phyloP scores from a whole-genome alignment of 92 coral and sea anemone genomes.

The Metridium senile region DNA sequence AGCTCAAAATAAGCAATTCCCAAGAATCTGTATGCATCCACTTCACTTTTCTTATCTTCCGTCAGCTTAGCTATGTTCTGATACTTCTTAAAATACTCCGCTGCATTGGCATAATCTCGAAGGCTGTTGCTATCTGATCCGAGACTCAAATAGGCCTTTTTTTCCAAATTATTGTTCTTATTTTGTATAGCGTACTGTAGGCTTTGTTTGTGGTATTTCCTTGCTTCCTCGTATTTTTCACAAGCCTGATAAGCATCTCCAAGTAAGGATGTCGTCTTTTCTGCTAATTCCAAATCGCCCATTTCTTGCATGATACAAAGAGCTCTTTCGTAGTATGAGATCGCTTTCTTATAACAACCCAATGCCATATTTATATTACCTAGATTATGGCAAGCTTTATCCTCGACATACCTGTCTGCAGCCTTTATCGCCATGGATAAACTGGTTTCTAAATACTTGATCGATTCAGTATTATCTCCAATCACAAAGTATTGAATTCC shows the following conservation, averaged over 20 bases:
- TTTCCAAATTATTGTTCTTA: neutral
- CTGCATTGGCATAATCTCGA: neutral
- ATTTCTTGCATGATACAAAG: neutral
- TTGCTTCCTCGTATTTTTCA: neutral
- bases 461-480: neutral
- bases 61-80: neutral
- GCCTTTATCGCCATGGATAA: neutral
- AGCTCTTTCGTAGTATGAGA: constrained; percentile 4
- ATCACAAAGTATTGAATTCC: neutral
- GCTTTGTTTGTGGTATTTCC: constrained; percentile 1
- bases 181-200: neutral
- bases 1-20: neutral
- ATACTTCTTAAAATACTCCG: neutral
- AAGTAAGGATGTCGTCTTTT: neutral
- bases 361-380: neutral
- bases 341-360: neutral
- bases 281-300: neutral
- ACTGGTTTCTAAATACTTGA: neutral
- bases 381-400: neutral
- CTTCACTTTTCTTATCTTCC: constrained; percentile 3
- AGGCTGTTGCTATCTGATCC: neutral
- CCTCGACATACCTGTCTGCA: neutral
- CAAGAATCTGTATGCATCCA: neutral
- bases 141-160: neutral
- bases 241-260: neutral